phyloP scores from a whole-genome alignment of 2,797 vertebrate species.

The Oophaga sylvatica region DNA sequence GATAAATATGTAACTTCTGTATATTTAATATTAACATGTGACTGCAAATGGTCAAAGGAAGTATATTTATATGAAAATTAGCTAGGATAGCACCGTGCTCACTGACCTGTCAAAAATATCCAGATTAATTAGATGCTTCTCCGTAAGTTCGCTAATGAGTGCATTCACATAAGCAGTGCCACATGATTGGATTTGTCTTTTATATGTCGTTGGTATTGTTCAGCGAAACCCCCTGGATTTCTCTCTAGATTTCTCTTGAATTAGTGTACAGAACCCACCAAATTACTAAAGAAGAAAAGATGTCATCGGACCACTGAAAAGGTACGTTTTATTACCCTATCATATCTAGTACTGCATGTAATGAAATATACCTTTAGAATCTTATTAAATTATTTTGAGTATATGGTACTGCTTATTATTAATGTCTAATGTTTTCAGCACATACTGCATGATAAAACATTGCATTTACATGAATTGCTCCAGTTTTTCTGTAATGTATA shows the following conservation, averaged over 20 bases:
- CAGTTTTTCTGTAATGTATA: neutral
- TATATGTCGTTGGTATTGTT: neutral
- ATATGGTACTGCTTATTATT: neutral
- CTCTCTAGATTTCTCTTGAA: conserved; percentile 21
- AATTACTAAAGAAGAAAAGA: neutral
- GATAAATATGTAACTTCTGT: no score
- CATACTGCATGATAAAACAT: neutral
- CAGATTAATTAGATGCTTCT: conserved; percentile 51
- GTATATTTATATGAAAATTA: conserved; percentile 14
- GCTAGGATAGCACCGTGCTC: conserved; percentile 34
- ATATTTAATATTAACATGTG: neutral
- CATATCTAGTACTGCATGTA: neutral
- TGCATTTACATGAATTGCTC: neutral
- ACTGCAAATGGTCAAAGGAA: neutral
- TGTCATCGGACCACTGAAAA: neutral
- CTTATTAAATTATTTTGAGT: neutral
- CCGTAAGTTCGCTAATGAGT: conserved; percentile 37
- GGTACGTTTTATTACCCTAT: conserved; percentile 30
- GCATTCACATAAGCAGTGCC: conserved; percentile 23
- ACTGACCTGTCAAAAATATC: conserved; percentile 55
- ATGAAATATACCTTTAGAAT: neutral
- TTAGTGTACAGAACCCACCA: neutral
- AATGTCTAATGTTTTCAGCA: neutral
- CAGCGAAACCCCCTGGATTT: conserved; percentile 1
- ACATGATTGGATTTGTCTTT: conserved; percentile 8